Evolutionary conservation across 64 coral and sea anemone species (phyloP), one percentile per base, ranked within the genome.

Genomic region (Hydrozoanthus tunicans): DNA sequence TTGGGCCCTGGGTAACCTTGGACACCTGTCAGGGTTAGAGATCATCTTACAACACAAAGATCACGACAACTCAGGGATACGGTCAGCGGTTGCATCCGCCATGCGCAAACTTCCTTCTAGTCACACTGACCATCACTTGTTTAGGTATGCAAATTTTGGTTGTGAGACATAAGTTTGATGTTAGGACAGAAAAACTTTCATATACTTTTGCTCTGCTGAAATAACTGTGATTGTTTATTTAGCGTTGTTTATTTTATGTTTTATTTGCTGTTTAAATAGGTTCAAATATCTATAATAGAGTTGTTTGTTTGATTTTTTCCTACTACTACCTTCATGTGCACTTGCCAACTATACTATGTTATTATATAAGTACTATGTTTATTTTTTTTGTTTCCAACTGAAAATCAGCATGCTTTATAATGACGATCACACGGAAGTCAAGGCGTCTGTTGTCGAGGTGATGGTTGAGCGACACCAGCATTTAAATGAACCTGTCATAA

Each of bases 1-100:
- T 25, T 98, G 96, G 96, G 96, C 96, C 5, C 93, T 92, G 77
- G 96, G 96, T 32, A 98, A 98, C 77, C 91, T 98, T 13, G 96
- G 96, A 5, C 96, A 98, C 75, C 51, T 51, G 53, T 90, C 90
- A 20, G 93, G 90, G 20, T 81, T 98, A 52, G 59, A 83, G 3
- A 73, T 84, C 20, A 91, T 98, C 59, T 10, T 98, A 7, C 5
- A 90, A 32, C 90, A 94, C 62, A 72, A 83, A 15, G n/a, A 98
- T 64, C 90, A 98, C 81, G 93, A 98, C 20, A 94, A 81, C 81
- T 94, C 96, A 14, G 85, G 85, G 11, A 94, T 98, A 14, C 90
- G 93, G 9, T 94, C 91, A 64, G 90, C 85, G 9, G 93, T 54
- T 7, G 53, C 20, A 6, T 78, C 77, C 7, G 77, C 77, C 14